phyloP scores from a whole-genome alignment of 2,888 invertebrate genomes.

The Ophioninae sp. region DNA sequence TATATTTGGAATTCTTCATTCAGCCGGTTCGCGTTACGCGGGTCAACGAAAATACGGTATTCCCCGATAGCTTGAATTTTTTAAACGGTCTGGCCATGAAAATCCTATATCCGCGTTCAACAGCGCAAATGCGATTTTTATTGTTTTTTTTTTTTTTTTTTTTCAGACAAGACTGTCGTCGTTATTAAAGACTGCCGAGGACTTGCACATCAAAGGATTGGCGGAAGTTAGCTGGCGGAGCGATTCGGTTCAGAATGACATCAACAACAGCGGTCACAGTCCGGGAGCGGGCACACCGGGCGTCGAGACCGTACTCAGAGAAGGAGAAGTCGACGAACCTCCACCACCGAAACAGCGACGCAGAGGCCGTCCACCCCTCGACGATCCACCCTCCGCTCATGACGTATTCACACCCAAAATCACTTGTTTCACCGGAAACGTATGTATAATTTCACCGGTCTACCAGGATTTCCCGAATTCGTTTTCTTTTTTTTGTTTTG shows the following conservation, averaged over 20 bases:
- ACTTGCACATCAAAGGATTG: constrained; percentile 94
- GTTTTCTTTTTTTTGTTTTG: neutral
- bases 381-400: constrained; percentile 83
- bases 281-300: constrained; percentile 76
- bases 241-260: constrained; percentile 75
- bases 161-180: constrained; percentile 93
- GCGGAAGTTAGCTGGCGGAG: constrained; percentile 93
- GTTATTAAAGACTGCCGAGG: constrained; percentile 94
- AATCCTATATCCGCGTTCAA: neutral
- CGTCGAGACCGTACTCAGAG: constrained; percentile 77
- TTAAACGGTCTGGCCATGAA: neutral
- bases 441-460: constrained; percentile 62
- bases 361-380: constrained; percentile 86
- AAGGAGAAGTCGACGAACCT: constrained; percentile 77
- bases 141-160: too few relatives aligned
- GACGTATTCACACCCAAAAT: constrained; percentile 83
- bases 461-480: neutral
- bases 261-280: constrained; percentile 77
- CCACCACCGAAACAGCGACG: constrained; percentile 84
- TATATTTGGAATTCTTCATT: neutral
- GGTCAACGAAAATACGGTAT: neutral
- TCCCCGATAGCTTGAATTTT: neutral
- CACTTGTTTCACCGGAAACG: constrained; percentile 81
- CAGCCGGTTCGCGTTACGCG: neutral
- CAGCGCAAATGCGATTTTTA: too few relatives aligned